Conservation (phyloP, 2,113 vertebrate genomes). For the Sapajus apella region DNA sequence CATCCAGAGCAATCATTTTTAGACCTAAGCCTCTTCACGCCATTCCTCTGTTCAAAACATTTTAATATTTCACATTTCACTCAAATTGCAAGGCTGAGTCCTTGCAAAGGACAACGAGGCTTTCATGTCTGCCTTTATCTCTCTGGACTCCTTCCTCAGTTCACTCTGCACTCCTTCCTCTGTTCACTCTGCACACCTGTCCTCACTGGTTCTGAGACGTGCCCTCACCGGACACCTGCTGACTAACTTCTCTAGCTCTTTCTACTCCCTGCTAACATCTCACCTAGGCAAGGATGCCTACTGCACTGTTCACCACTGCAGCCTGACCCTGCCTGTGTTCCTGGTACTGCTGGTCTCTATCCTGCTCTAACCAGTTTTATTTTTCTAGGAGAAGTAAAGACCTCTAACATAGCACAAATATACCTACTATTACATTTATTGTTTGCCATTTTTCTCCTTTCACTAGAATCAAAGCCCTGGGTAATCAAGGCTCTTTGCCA, state of each 20-base stretch:
- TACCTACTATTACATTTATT: background rate
- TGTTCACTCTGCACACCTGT: background rate
- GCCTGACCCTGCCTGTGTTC: background rate
- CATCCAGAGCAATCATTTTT: background rate
- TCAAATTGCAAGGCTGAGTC: background rate
- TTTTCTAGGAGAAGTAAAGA: background rate
- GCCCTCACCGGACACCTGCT: background rate
- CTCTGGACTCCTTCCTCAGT: background rate
- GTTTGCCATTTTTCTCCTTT: background rate
- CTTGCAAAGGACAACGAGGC: background rate
- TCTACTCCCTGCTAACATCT: background rate
- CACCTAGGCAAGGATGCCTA: no score
- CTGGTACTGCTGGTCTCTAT: background rate
- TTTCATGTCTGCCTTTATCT: background rate
- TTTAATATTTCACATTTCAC: background rate
- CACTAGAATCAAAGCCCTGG: background rate
- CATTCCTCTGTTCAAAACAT: background rate
- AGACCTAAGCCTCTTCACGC: background rate
- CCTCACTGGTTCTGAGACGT: background rate
- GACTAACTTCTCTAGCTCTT: background rate
- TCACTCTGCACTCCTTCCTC: background rate
- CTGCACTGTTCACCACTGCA: fast-evolving
- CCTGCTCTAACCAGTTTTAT: background rate
- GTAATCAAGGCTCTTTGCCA: background rate
- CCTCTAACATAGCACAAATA: background rate